Evolutionary conservation across 30 jellyfish, hydroid and myxozoan species (phyloP).

Genomic region (Rhopilema esculentum): DNA sequence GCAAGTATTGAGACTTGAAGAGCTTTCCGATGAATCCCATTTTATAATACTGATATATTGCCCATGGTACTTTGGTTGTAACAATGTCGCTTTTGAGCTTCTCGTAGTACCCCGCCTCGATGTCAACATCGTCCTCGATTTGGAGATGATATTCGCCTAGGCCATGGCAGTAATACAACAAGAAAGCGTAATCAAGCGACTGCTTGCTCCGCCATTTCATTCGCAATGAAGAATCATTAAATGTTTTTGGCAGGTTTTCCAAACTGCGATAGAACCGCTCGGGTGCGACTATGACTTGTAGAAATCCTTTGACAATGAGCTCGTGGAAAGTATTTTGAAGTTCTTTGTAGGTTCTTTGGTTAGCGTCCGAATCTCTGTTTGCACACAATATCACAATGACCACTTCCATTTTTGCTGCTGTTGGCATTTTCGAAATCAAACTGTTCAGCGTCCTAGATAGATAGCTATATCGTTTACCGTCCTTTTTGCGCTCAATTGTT

Average conservation of each 20-base stretch:
- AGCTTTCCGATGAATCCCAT: slow-evolving; percentile 82
- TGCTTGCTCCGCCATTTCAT: slow-evolving; percentile 90
- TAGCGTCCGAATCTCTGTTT: slow-evolving; percentile 38
- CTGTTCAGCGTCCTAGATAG: slow-evolving; percentile 32
- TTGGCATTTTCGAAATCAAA: slow-evolving; percentile 39
- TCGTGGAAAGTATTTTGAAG: slow-evolving; percentile 9
- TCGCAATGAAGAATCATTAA: slow-evolving; percentile 42
- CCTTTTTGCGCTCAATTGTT: slow-evolving; percentile 58
- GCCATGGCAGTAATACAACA: slow-evolving; percentile 62
- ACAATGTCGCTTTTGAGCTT: slow-evolving; percentile 26
- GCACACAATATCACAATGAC: slow-evolving; percentile 56
- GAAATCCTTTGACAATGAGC: slow-evolving; percentile 45
- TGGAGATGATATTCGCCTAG: slow-evolving; percentile 70
- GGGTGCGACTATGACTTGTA: slow-evolving; percentile 68
- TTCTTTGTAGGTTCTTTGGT: slow-evolving; percentile 2
- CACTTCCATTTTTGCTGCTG: slow-evolving; percentile 24
- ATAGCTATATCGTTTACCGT: slow-evolving; percentile 24
- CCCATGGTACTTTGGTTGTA: slow-evolving; percentile 12
- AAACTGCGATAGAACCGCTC: slow-evolving; percentile 58
- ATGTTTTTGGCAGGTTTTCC: slow-evolving; percentile 55
- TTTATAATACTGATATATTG: slow-evolving; percentile 40
- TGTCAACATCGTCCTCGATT: slow-evolving; percentile 73
- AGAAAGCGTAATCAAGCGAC: slow-evolving; percentile 75
- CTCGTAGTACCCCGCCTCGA: slow-evolving; percentile 55
- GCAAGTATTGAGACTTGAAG: slow-evolving; percentile 34